phyloP scores from a whole-genome alignment of 2,113 vertebrate species.

The Mirounga angustirostris region DNA sequence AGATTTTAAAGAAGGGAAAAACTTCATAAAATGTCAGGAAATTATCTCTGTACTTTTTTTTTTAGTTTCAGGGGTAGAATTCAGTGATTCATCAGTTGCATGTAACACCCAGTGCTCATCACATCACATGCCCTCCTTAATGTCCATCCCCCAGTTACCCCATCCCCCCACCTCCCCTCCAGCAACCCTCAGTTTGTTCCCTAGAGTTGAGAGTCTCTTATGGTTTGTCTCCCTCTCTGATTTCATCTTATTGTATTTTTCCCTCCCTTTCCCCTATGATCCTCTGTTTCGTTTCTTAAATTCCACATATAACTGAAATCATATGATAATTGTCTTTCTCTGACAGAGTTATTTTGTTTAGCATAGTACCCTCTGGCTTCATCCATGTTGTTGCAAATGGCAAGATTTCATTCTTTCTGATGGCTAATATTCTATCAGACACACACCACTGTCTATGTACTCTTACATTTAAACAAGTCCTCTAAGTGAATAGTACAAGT shows the following conservation, averaged over 20 bases:
- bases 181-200: background rate
- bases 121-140: background rate
- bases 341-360: accelerated
- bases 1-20: background rate
- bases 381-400: background rate
- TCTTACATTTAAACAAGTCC: background rate
- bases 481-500: background rate
- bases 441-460: background rate
- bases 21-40: background rate
- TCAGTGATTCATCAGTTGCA: background rate
- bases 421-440: accelerated
- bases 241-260: background rate
- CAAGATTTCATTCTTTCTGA: background rate
- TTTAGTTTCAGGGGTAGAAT: background rate
- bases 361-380: background rate
- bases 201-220: background rate
- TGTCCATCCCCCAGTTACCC: background rate
- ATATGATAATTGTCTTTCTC: background rate
- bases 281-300: background rate
- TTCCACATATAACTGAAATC: no score
- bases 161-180: background rate
- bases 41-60: background rate
- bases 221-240: background rate
- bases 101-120: background rate
- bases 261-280: background rate